phyloP scores from a whole-genome alignment of 2,113 vertebrate genomes.

The Nyctibius bracteatus region DNA sequence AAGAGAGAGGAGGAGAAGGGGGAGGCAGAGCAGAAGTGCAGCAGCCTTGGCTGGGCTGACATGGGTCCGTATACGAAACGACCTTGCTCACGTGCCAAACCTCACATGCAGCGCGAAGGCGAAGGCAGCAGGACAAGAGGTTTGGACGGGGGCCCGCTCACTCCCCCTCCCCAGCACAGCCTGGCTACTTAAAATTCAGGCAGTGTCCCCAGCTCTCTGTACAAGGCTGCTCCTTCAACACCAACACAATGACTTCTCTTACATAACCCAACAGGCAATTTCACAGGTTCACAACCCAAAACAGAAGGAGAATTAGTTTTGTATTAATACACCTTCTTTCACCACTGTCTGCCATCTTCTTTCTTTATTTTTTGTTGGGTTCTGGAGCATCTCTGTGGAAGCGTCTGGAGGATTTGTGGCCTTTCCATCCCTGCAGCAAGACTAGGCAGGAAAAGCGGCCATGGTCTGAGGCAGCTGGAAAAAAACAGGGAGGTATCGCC shows the following conservation, averaged over 20 bases:
- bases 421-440: neutral
- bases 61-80: neutral
- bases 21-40: neutral
- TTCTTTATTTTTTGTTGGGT: neutral
- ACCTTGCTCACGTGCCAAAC: conserved; percentile 37
- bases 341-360: neutral
- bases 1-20: neutral
- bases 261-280: conserved; percentile 53
- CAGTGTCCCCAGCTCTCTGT: neutral
- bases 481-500: neutral
- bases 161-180: neutral
- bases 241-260: conserved; percentile 56
- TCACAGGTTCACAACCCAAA: conserved; percentile 21
- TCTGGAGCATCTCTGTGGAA: neutral
- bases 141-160: conserved; percentile 36
- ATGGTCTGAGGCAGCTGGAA: neutral
- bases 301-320: neutral
- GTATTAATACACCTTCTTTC: neutral
- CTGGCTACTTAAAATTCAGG: conserved; percentile 62
- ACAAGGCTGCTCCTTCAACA: conserved; percentile 63
- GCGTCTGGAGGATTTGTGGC: neutral
- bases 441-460: neutral
- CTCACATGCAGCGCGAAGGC: neutral
- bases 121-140: conserved; percentile 60
- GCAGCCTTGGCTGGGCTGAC: conserved; percentile 2